Percentiles rank a stretch among this genome's conserved stretches.
phyloP scores from a whole-genome alignment of 2,113 vertebrate genomes.

The Lasiurus borealis region DNA sequence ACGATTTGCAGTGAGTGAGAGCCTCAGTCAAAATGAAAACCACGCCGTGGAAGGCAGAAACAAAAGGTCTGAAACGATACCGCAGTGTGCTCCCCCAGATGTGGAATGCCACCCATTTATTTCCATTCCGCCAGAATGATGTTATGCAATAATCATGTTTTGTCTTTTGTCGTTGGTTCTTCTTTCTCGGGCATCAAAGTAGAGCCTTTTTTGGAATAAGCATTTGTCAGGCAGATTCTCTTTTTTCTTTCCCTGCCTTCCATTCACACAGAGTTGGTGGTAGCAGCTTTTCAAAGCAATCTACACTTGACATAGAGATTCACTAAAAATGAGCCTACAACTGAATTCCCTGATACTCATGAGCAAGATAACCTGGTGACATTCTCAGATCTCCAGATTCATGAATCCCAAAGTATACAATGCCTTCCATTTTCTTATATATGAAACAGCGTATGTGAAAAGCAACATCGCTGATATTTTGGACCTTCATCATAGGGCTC shows the following conservation, averaged over 20 bases:
- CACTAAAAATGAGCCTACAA: neutral
- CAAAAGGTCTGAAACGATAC: neutral
- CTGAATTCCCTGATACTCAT: neutral
- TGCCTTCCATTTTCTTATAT: neutral
- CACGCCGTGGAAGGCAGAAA: constrained; percentile 1
- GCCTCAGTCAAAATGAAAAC: constrained; percentile 56
- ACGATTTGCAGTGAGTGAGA: constrained; percentile 41
- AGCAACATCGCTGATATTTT: neutral
- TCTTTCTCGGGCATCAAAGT: neutral
- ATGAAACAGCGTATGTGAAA: neutral
- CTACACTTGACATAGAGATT: neutral
- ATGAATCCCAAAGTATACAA: neutral
- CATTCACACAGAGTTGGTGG: neutral
- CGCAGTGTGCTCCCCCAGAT: neutral
- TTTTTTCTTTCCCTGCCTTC: neutral
- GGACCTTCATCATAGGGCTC: neutral
- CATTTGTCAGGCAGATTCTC: neutral
- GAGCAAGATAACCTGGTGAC: neutral
- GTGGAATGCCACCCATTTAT: neutral
- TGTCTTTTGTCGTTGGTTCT: neutral
- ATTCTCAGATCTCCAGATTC: neutral
- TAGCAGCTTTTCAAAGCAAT: neutral
- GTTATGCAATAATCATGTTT: neutral
- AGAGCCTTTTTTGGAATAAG: neutral
- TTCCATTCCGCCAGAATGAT: neutral